A percentile compares a stretch with the other conserved stretches of the same genome.
These are phyloP conservation scores for Synergus itoensis DNA, from an alignment of 2,888 invertebrate genomes.

Conservation along the genomic window DNA sequence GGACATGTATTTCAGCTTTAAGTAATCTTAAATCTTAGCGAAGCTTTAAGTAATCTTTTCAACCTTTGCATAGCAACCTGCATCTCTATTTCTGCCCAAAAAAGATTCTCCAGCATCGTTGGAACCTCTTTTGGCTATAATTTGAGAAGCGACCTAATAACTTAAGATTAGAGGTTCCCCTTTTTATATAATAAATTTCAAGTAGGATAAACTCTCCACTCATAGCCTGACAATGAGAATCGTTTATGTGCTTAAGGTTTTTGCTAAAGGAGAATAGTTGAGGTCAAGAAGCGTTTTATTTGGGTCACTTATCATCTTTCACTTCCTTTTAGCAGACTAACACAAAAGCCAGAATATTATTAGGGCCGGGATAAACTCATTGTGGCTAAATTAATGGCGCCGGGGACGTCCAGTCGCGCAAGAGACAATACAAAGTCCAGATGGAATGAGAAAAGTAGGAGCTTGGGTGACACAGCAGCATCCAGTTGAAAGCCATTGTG, in stretches of 20 bases:
- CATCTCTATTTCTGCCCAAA: too few species aligned
- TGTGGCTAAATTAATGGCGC: conserved; percentile 67
- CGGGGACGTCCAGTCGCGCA: conserved; percentile 62
- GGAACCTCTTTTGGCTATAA: not conserved
- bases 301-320: conserved; percentile 21
- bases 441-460: conserved; percentile 51
- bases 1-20: too few species aligned
- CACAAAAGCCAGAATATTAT: conserved; percentile 57
- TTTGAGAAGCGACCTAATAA: not conserved
- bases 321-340: conserved; percentile 13
- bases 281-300: conserved; percentile 1
- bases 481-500: conserved; percentile 68
- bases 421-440: conserved; percentile 68
- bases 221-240: not conserved
- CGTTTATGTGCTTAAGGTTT: conserved; percentile 40
- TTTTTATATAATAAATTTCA: not conserved
- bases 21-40: too few species aligned
- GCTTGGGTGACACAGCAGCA: conserved; percentile 52
- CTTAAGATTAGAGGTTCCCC: not conserved
- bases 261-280: not conserved
- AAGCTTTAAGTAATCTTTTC: too few species aligned
- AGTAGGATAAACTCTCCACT: not conserved
- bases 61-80: too few species aligned
- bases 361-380: conserved; percentile 64
- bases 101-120: too few species aligned